Evolutionary conservation across 1,140 invertebrate species (phyloP), one percentile per base, ranked within the genome.

Genomic region (Eueides isabella): DNA sequence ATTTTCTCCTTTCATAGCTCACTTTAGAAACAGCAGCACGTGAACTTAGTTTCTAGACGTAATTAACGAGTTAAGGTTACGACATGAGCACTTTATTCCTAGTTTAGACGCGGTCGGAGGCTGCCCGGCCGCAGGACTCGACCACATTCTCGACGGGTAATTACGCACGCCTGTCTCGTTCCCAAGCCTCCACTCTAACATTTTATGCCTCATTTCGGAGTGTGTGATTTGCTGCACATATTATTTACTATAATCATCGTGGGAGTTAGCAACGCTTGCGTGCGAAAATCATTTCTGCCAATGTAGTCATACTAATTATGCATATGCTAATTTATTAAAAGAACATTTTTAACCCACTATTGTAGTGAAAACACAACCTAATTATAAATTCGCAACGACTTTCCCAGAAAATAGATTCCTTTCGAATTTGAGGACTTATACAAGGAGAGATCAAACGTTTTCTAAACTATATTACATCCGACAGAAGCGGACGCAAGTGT

Each of bases 181-280:
- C 87, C 88, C 88, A 88, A 86, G 85, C 81, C 80, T 83, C 81
- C 74, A 82, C 84, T 86, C 83, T 89, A 87, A 90, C 86, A 87
- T 92, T 91, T 92, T 86, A 90, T 90, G 87, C 89, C 87, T 90
- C 85, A 90, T 91, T 89, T 87, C 80, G 85, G 86, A 87, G 79
- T 86, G 77, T 90, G 89, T 91, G 89, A 91, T 92, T 91, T 92
- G 85, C 83, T 84, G 86, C 79, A 83, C 78, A 85, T 82, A 78
- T 87, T 86, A 90, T 85, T 86, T 89, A 85, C 74, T 77, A 80
- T 90, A 87, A 91, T 91, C 90, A 85, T 90, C 85, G 87, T 89
- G 89, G 80, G 90, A 91, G 84, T 71, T 77, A 81, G 76, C 62
- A 67, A 67, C 38, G 78, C 31, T 83, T 76, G 77, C 80, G 85